Evolutionary conservation across 2,888 invertebrate genomes (phyloP), one percentile per base, ranked within the genome.

Genomic region (Harpalus rubripes): DNA sequence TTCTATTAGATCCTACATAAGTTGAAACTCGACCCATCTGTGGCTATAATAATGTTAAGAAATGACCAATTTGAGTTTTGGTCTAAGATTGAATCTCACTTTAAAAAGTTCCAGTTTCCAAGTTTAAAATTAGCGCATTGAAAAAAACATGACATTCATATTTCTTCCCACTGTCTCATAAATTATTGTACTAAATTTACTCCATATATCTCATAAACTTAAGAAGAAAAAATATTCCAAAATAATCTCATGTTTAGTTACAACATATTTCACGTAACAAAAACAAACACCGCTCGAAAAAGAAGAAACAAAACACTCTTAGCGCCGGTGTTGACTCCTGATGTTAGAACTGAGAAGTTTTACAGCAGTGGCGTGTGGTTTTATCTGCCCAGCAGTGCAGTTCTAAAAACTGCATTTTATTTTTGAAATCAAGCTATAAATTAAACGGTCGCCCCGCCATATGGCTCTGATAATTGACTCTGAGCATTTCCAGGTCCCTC

Each of bases 401-500:
- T 39, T 68, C 39, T 68, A 68, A 68, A 68, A 68, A 68, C 72
- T 58, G 82, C 82, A 82, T 82, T 82, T 82, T 82, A 82, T 82
- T 82, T 82, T 82, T 82, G 72, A 82, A 26, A 82, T 72, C 52
- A 15, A 32, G 26, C 72, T 32, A 82, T 82, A 82, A 82, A 82
- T 82, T 82, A 82, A 56, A 59, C n/a, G 56, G 10, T 59, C 26
- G 15, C 32, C 74, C 56, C 44, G 10, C 82, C 82, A 82, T 82
- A 82, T 82, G 82, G 82, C 82, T 41, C 58, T 72, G 56, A 72
- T 82, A 82, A 82, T 82, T 82, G 82, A 82, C 82, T 82, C 32
- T 82, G 82, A 82, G 58, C 63, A 10, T 82, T 82, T 58, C 56
- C 82, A 72, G 68, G 52, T 56, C 76, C 81, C n/a, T 52, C 68